Evolutionary conservation across 2,113 vertebrate species (phyloP), one percentile per base, ranked within the genome.

Genomic region (Jacana jacana): DNA sequence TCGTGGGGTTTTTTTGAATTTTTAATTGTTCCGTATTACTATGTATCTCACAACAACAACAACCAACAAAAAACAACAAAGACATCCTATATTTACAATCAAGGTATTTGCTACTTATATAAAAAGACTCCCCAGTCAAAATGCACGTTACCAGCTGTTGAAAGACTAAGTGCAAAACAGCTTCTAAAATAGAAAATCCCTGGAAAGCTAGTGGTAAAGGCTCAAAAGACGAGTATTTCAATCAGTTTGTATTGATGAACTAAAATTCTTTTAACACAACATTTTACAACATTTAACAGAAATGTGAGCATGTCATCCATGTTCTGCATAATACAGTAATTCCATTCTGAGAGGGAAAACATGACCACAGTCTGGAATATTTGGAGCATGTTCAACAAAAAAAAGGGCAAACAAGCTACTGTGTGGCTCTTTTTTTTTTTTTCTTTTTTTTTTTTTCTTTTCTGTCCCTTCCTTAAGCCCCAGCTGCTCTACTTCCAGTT

Each of bases 181-280:
- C 22, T 86, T 91, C 54, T 95, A 93, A 96, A 91, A 63, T 19
- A 54, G 57, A 91, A 96, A 95, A 89, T 65, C 24, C 15, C 78
- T 72, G 60, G 40, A 64, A 77, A 88, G 25, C n/a, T 86, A 54
- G 35, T 72, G 55, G 9, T 57, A 65, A 28, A 84, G 24, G 42
- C 18, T 85, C 37, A 12, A 4, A 88, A 77, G 10, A 71, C 61
- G 52, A 48, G 2, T 27, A 57, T 82, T 93, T 57, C 33, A 42
- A 10, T 11, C 25, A 60, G 10, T 52, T 93, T 63, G 8, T 57
- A 13, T 10, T 81, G 31, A 86, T 31, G 6, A 77, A 48, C 11
- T 2, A 58, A 46, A 68, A 52, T 51, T 65, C 17, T 65, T 85
- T 66, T 82, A 70, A 54, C 7, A 73, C 7, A 44, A 54, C 2